Base-by-base conservation (phyloP, 2,797 vertebrate genomes). In the Morus bassanus region DNA sequence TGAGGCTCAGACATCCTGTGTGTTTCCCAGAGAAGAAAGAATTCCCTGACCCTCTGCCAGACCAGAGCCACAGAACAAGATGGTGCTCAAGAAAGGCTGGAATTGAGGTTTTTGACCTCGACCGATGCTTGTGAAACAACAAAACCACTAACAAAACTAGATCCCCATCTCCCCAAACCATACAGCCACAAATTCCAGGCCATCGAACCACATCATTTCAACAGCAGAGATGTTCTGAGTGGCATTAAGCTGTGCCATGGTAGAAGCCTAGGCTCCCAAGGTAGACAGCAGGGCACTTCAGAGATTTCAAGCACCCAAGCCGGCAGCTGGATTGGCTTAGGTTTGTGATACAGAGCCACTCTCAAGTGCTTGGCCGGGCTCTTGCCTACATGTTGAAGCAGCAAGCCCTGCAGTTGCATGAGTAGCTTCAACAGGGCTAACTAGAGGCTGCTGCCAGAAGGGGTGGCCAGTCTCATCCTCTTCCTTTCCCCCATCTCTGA, bases 81-180 rank as follows among this genome's bases (percentile, higher is more conserved):
- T 11, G 45, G 25, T 50, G 17, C 60, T 77, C n/a, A 43, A 70
- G 41, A 77, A 92, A 77, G 35, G 24, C 25, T 77, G 35, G 18
- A 91, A 67, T 10, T 65, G 33, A 70, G 22, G 23, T 18, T 74
- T 88, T 64, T 81, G 31, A 48, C 45, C 27, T 64, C 0, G 0
- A 31, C 4, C 3, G 0, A 53, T 50, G 43, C 5, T 41, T 31
- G 18, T 50, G 31, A 53, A 91, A 88, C 43, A 89, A 46, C 8
- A 84, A 76, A 67, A 28, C 3, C 25, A 64, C 39, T 14, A 28
- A 81, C 43, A 61, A 75, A 5, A 0, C 1, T 28, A 18, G 11
- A 28, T 6, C 0, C 4, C 9, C 14, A 9, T 5, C 2, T 24
- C 6, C 25, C 9, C n/a, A 48, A 12, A 59, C 39, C 15, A 51